A percentile compares a stretch with the other conserved stretches of the same genome.
Conservation (phyloP, 2,888 invertebrate species). For the Microplitis manilae region DNA sequence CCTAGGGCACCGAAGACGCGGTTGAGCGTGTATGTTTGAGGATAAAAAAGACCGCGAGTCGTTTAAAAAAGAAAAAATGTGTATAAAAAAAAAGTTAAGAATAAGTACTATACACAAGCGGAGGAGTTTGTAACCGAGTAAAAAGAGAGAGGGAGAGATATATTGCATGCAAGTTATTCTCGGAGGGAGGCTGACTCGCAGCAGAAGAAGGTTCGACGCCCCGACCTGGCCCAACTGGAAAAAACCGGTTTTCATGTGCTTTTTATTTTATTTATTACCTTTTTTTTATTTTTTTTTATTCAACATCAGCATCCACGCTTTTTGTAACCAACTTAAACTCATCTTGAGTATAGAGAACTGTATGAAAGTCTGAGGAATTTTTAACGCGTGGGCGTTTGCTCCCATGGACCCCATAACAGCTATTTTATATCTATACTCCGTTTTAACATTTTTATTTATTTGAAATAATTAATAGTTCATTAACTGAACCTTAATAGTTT, state of each 20-base stretch:
- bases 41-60: neutral
- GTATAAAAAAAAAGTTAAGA: conserved; percentile 27
- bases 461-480: no score
- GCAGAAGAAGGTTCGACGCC: conserved; percentile 69
- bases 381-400: conserved; percentile 29
- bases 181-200: conserved; percentile 68
- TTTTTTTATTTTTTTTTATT: neutral
- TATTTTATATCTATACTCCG: neutral
- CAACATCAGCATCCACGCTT: conserved; percentile 54
- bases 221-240: conserved; percentile 73
- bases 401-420: conserved; percentile 19
- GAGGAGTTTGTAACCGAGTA: conserved; percentile 33
- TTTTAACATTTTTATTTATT: no score
- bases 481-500: no score
- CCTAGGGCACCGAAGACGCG: conserved; percentile 65
- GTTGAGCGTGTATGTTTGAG: conserved; percentile 51
- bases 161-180: conserved; percentile 70
- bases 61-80: conserved; percentile 13
- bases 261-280: conserved; percentile 56
- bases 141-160: conserved; percentile 34
- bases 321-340: conserved; percentile 58
- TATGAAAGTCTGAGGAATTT: neutral
- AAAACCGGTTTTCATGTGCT: conserved; percentile 71
- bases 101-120: conserved; percentile 40
- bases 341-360: neutral